Evolutionary conservation across 2,888 invertebrate species (phyloP).

Genomic region (Sabatieria punctata): DNA sequence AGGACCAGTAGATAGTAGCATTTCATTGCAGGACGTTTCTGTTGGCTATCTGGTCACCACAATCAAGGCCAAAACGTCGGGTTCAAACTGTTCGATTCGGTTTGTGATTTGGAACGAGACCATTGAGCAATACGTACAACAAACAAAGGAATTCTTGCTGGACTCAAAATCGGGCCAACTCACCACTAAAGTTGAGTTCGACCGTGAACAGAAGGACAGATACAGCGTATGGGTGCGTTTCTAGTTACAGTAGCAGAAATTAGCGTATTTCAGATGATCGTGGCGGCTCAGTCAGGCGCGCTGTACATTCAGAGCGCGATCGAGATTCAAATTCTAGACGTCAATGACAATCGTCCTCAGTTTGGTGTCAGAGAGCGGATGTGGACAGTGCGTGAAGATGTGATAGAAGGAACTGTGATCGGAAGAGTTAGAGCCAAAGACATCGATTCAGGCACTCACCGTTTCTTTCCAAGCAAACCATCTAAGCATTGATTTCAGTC

Average conservation of each 20-base stretch:
- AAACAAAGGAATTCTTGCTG: background rate
- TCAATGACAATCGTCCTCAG: conserved; percentile 82
- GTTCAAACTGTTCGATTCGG: background rate
- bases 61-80: background rate
- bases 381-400: background rate
- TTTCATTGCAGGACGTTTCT: background rate
- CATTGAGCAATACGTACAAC: background rate
- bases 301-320: background rate
- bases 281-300: conserved; percentile 2
- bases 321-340: conserved; percentile 42
- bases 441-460: no score
- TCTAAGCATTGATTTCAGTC: no score
- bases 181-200: background rate
- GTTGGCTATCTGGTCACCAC: background rate
- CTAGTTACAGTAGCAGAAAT: background rate
- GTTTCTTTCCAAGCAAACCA: no score
- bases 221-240: background rate
- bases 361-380: conserved; percentile 36
- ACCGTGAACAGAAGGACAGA: background rate
- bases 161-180: background rate
- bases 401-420: background rate
- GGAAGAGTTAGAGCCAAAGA: background rate
- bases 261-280: background rate
- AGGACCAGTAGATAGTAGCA: background rate
- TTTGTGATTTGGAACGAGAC: background rate